Evolutionary conservation across 2,113 vertebrate species (phyloP).

Genomic region (Chroicocephalus ridibundus): DNA sequence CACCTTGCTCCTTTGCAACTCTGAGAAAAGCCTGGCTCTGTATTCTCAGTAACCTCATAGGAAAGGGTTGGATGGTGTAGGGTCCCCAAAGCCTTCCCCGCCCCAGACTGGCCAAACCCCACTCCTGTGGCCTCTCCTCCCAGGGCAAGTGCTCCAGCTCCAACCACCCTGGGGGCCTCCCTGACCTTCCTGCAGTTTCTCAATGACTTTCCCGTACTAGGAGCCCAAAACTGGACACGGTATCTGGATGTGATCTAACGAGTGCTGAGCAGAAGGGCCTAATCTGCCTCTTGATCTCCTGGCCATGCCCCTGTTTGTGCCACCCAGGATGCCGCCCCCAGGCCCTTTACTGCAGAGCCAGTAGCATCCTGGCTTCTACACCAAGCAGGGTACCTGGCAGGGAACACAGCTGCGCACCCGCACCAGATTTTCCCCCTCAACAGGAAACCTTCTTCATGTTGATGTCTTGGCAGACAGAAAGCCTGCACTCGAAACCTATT

Average conservation of each 20-base stretch:
- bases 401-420: background rate
- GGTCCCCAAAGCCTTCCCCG: background rate
- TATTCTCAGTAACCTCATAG: background rate
- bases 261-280: background rate
- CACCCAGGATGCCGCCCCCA: background rate
- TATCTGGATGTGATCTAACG: background rate
- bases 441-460: background rate
- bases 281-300: background rate
- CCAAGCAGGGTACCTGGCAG: accelerated
- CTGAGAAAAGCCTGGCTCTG: background rate
- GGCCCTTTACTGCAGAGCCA: background rate
- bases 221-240: background rate
- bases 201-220: background rate
- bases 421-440: background rate
- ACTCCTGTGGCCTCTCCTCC: background rate
- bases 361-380: background rate
- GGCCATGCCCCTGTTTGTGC: background rate
- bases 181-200: background rate
- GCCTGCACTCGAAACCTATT: background rate
- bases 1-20: background rate
- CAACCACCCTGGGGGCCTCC: background rate
- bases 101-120: background rate
- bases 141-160: background rate
- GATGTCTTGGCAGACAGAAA: background rate
- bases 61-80: background rate